Evolutionary conservation across 1,140 invertebrate species (phyloP), one percentile per base, ranked within the genome.

Genomic region (Atopsyche davidsoni): DNA sequence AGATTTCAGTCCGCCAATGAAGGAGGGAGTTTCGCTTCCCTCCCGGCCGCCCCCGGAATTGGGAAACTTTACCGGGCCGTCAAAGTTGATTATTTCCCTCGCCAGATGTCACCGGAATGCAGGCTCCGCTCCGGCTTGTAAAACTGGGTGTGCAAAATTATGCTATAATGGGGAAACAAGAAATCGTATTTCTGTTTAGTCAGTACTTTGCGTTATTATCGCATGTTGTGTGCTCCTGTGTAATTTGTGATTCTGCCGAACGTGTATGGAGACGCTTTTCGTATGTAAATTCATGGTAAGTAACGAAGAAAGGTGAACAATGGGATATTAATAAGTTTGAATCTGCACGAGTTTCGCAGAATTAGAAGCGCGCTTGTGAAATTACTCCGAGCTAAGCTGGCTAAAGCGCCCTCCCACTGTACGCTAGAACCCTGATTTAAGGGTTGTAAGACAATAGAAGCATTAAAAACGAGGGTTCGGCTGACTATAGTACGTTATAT

Each of bases 41-140:
- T 13, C 19, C 39, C 46, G 32, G 16, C 10, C 43, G 1, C 24
- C 35, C 35, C 11, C n/a, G 34, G 31, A 23, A 41, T 41, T 41
- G 39, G 24, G 19, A 43, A 47, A 21, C 35, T 53, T 43, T 53
- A 36, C 36, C 19, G 52, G 31, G 32, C 35, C 45, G 31, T 39
- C 44, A n/a, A 46, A 52, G 39, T 50, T 52, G 48, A 56, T 56
- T 56, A 45, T 56, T 56, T 48, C 44, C 19, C 22, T 41, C 45
- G 46, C 55, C 55, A 57, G 55, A 57, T 57, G 55, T 48, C 46
- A 52, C 54, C 49, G 22, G 19, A 17, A 21, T 52, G 42, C 42
- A 44, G 17, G 34, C 43, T 52, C 35, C 28, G 14, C 34, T 17
- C 40, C 28, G 14, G 21, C 40, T 44, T 43, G 40, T 43, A 28